Evolutionary conservation across 2,888 invertebrate species (phyloP), one percentile per base, ranked within the genome.

Genomic region (Tetanocera ferruginea): DNA sequence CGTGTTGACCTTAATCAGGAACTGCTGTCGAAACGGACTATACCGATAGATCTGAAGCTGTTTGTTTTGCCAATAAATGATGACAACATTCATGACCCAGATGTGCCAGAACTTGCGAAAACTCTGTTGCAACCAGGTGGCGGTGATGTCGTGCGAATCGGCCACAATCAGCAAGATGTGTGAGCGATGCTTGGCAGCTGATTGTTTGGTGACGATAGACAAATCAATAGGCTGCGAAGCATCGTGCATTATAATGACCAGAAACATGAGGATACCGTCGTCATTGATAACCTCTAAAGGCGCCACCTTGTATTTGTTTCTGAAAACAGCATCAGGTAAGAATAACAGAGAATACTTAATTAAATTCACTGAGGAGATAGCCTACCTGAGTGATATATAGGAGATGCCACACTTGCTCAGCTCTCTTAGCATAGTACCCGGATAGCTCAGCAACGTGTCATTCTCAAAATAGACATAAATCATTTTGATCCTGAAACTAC

Each of bases 81-180:
- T 84, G 8, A 87, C 87, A 5, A 87, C 85, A 82, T 93, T 92
- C 0, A 92, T 88, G 9, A 93, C 87, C 86, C 91, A 91, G 77
- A 89, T 89, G 55, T 90, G 90, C 91, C 92, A 92, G 57, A 92
- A 89, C 19, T 91, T 85, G 77, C 89, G 85, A 71, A 93, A 93
- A 64, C 91, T 91, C 25, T 82, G 88, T 11, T 88, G 88, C 84
- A 92, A 86, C 81, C 89, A 89, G 1, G 66, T 31, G 1, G 82
- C 76, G 0, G 84, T 83, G 0, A 87, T 80, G 4, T 81, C 79
- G 0, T 62, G 37, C 0, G 86, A 66, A 31, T 88, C 80, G 3
- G 84, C 84, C 0, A 89, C 82, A 3, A 89, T 76, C 17, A 89
- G 79, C 5, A 89, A 78, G 6, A 89, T 87, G 78, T 85, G 86